Conservation (phyloP, 2,888 invertebrate species). For the Troilus luridus region DNA sequence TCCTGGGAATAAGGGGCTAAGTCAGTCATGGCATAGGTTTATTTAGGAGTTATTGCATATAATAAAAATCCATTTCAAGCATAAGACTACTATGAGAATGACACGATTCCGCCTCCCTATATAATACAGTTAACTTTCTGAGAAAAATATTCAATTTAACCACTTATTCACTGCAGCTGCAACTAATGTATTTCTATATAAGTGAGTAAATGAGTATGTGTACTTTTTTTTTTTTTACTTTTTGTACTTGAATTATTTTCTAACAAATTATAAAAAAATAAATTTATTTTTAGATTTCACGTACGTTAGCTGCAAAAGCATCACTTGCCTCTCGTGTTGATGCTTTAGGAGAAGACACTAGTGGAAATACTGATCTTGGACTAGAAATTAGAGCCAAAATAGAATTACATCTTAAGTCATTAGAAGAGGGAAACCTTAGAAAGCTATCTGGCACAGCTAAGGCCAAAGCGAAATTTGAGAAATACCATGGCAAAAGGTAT, state of each 20-base stretch:
- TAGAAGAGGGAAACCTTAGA: constrained; percentile 88
- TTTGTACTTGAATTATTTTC: neutral
- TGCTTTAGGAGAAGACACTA: constrained; percentile 92
- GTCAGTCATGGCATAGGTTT: too few species aligned
- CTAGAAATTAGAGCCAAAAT: constrained; percentile 91
- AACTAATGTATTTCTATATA: too few species aligned
- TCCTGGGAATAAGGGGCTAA: too few species aligned
- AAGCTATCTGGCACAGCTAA: constrained; percentile 91
- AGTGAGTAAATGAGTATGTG: too few species aligned
- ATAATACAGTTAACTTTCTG: too few species aligned
- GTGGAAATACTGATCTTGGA: constrained; percentile 83
- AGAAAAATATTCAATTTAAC: too few species aligned
- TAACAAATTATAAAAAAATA: neutral
- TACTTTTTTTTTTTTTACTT: neutral
- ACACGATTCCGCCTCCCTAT: too few species aligned
- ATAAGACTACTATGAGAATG: too few species aligned
- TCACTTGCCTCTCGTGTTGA: constrained; percentile 94
- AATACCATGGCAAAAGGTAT: constrained; percentile 87
- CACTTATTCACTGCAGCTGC: too few species aligned
- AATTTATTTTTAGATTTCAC: constrained; percentile 76
- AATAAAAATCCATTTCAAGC: too few species aligned
- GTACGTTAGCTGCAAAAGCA: constrained; percentile 97
- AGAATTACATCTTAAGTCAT: constrained; percentile 82
- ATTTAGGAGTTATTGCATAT: too few species aligned
- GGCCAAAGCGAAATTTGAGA: constrained; percentile 91